Base-by-base conservation (phyloP, 2,888 invertebrate species). In the Amiota minor region DNA sequence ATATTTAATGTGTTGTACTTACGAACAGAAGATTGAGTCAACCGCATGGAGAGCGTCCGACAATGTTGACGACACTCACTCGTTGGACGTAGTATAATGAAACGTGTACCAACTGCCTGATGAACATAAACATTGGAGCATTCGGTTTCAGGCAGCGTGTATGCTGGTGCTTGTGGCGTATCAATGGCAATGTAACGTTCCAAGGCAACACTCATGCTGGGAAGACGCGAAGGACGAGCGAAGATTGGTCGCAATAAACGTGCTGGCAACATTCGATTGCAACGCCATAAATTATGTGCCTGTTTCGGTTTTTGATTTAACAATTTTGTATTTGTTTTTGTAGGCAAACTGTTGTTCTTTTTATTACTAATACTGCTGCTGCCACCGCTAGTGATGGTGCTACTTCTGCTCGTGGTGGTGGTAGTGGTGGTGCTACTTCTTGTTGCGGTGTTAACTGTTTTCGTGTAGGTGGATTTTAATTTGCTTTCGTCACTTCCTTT, bases 101-200 rank as follows among this genome's bases (percentile, higher is more conserved):
- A 92, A 82, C 96, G 92, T 71, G 92, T 92, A 12, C 97, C 97
- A 86, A 92, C 92, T 11, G 93, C 92, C 87, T 94, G 94, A 77
- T 94, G 91, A 14, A 96, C 86, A 89, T 95, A 94, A 70, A 96
- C 93, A 89, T 94, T 95, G 80, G 94, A 94, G 86, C 96, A 96
- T 89, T 96, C 96, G 12, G 95, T 94, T 82, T 94, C 93, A 11
- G 96, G 96, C 88, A 96, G 89, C 75, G 90, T 88, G 86, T 95
- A 96, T 45, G 91, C 89, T 35, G 91, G 90, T 71, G 94, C 92
- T 84, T 92, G 91, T 50, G 92, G 91, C 80, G 95, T 95, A 87
- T 96, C 94, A 71, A 97, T 92, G 73, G 95, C 91, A 71, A 95
- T 84, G 89, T 92, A 95, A 84, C 95, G 93, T 88, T 97, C 96